phyloP scores from a whole-genome alignment of 2,888 invertebrate genomes.

The Baronia brevicornis region DNA sequence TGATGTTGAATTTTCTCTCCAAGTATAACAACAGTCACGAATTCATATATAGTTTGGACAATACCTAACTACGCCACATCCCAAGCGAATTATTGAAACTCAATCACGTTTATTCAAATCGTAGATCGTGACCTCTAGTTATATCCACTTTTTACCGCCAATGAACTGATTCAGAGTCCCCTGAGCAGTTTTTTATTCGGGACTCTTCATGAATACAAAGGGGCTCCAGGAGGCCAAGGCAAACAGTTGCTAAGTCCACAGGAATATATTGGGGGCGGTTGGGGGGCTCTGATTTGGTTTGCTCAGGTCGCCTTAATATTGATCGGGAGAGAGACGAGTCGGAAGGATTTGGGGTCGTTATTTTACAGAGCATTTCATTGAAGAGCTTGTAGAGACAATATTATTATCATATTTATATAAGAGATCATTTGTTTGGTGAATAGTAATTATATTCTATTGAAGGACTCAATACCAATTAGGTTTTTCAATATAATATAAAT shows the following conservation, averaged over 20 bases:
- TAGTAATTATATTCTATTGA: no score
- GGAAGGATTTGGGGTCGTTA: slow-evolving; percentile 18
- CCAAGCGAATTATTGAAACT: background rate
- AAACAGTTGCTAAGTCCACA: slow-evolving; percentile 24
- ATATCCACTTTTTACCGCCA: slow-evolving; percentile 6
- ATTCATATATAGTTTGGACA: no score
- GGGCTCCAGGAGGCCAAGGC: slow-evolving; percentile 15
- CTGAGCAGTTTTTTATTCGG: slow-evolving; percentile 9
- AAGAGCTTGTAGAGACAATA: no score
- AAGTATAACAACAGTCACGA: no score
- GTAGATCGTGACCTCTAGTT: slow-evolving; percentile 6
- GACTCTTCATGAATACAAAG: slow-evolving; percentile 13
- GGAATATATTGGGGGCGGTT: slow-evolving; percentile 23
- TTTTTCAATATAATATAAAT: no score
- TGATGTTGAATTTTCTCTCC: no score
- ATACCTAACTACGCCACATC: no score
- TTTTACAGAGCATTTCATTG: no score
- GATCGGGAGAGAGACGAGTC: slow-evolving; percentile 35
- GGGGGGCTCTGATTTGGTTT: slow-evolving; percentile 43
- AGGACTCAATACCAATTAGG: no score
- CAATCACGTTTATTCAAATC: slow-evolving; percentile 9
- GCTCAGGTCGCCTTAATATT: slow-evolving; percentile 45
- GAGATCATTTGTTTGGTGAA: no score
- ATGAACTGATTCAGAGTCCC: slow-evolving; percentile 8
- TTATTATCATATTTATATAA: no score